Evolutionary conservation across 2,888 invertebrate species (phyloP), one percentile per base, ranked within the genome.

Genomic region (Lasiommata megera): DNA sequence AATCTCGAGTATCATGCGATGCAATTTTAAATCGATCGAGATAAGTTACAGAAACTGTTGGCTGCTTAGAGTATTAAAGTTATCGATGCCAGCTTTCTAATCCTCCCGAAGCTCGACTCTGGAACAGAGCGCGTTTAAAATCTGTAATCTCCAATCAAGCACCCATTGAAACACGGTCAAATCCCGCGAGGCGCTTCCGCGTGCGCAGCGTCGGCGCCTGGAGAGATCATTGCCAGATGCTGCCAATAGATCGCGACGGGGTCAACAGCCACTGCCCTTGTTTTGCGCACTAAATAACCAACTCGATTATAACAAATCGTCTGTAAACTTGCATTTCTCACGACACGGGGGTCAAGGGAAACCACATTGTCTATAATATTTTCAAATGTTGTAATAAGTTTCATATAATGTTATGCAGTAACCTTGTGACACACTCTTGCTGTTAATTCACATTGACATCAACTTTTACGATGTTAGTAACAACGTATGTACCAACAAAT

Each of bases 231-330:
- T 85, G 86, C 88, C 89, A 89, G 88, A 88, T 88, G 88, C 80
- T 79, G 79, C 70, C 79, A 77, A 85, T 86, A 84, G 87, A 87
- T 81, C 79, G 80, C 83, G 79, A 79, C 86, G 88, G 88, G 88
- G 88, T 88, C 88, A 88, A 88, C 84, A 89, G 86, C 88, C 88
- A 88, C 74, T 87, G 88, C 83, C 85, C 87, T 86, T 88, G 87
- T 88, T 88, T 88, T 82, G 84, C 83, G 82, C 81, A 85, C 82
- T 77, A 77, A 83, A 83, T 81, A 80, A 82, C 81, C 77, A 74
- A 76, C 68, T 73, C 72, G 64, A 75, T 66, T 73, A 72, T 77
- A 68, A 64, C 57, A 61, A 72, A 71, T 70, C 67, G 69, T 67
- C 71, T 67, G 61, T 72, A 70, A 69, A 69, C 70, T 67, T 64